Evolutionary conservation across 2,113 vertebrate genomes (phyloP).

Genomic region (Tragelaphus buxtoni): DNA sequence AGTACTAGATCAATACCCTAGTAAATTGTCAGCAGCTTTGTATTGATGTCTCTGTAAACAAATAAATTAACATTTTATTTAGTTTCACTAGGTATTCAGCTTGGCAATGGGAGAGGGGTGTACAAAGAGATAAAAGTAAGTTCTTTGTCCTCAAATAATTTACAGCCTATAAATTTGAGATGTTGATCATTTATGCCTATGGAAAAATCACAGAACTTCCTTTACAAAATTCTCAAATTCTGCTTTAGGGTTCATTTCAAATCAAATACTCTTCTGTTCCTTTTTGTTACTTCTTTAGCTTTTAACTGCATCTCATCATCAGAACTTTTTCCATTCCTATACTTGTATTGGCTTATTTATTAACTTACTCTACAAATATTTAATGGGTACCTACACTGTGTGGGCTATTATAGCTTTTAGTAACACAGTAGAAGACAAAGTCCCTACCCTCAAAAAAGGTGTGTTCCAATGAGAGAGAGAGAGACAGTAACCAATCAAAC

Average conservation of each 20-base stretch:
- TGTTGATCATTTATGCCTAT: background rate
- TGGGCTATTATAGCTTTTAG: background rate
- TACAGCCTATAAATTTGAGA: background rate
- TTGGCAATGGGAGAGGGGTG: background rate
- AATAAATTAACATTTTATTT: conserved; percentile 33
- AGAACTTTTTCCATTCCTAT: background rate
- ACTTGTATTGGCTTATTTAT: background rate
- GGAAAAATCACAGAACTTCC: background rate
- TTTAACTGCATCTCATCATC: background rate
- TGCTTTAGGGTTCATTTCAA: background rate
- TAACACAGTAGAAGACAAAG: background rate
- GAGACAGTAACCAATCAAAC: background rate
- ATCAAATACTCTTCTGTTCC: background rate
- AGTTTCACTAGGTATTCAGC: background rate
- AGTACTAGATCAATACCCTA: conserved; percentile 52
- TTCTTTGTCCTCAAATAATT: background rate
- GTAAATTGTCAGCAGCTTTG: conserved; percentile 19
- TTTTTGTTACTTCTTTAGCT: background rate
- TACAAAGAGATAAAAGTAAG: background rate
- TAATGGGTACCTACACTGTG: background rate
- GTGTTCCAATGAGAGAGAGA: background rate
- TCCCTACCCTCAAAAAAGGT: background rate
- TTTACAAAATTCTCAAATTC: conserved; percentile 32
- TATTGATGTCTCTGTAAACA: conserved; percentile 43
- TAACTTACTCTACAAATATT: background rate